Evolutionary conservation across 2,888 invertebrate species (phyloP).

Genomic region (Phragmatobia fuliginosa): DNA sequence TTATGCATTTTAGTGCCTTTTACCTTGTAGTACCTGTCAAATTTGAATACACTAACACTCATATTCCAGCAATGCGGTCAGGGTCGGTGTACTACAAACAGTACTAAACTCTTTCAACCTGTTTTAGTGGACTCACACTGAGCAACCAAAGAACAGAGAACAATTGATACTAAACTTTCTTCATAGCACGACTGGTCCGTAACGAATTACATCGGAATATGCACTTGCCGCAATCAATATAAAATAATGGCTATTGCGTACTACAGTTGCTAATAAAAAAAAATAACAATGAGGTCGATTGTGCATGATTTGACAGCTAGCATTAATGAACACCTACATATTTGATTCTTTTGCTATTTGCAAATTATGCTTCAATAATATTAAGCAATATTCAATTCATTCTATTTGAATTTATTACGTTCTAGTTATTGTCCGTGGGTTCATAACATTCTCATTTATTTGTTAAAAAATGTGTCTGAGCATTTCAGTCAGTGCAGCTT

Average conservation of each 20-base stretch:
- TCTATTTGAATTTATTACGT: background rate
- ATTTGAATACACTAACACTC: too few species aligned
- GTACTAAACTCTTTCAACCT: background rate
- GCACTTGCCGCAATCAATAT: slow-evolving; percentile 34
- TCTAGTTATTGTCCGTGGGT: background rate
- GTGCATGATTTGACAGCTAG: slow-evolving; percentile 40
- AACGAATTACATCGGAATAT: slow-evolving; percentile 49
- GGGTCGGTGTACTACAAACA: background rate
- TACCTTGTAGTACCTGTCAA: too few species aligned
- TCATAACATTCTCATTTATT: background rate
- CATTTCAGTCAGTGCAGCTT: background rate
- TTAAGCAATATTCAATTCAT: background rate
- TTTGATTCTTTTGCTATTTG: slow-evolving; percentile 26
- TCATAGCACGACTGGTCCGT: slow-evolving; percentile 50
- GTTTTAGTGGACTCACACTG: slow-evolving; percentile 20
- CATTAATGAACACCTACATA: slow-evolving; percentile 34
- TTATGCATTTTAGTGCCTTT: too few species aligned
- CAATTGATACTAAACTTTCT: slow-evolving; percentile 58
- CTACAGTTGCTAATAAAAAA: slow-evolving; percentile 37
- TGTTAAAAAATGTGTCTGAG: background rate
- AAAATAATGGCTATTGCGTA: slow-evolving; percentile 41
- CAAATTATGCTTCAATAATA: background rate
- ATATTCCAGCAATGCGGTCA: background rate
- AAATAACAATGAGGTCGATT: slow-evolving; percentile 33
- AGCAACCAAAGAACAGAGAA: slow-evolving; percentile 30